Percentiles rank a stretch among this genome's conserved stretches.
These are phyloP conservation scores for Chrysoperla carnea DNA, from an alignment of 1,140 invertebrate species.

Conservation along the genomic window DNA sequence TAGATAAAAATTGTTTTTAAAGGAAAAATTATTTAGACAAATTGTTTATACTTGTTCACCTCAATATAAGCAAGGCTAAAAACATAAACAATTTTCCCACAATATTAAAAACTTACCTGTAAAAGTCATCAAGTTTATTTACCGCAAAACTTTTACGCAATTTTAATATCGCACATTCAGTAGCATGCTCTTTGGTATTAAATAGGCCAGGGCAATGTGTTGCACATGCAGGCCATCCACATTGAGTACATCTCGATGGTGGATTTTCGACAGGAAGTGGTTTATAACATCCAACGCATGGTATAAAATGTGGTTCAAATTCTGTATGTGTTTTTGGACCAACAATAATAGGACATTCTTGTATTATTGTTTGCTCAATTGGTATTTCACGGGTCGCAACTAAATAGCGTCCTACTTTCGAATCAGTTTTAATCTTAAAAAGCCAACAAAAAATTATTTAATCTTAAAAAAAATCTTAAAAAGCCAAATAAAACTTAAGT, in stretches of 20 bases:
- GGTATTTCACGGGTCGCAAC: constrained; percentile 44
- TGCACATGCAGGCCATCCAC: constrained; percentile 54
- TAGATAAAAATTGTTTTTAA: too few species aligned
- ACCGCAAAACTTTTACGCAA: constrained; percentile 29
- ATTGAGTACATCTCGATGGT: constrained; percentile 26
- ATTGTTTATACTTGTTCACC: too few species aligned
- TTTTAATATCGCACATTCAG: constrained; percentile 49
- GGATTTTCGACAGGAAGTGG: constrained; percentile 21
- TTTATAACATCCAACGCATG: constrained; percentile 42
- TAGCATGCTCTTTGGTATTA: constrained; percentile 35
- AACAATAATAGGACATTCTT: constrained; percentile 49
- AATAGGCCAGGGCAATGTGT: constrained; percentile 36
- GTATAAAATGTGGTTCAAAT: constrained; percentile 26
- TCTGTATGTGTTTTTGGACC: constrained; percentile 38
- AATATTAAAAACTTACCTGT: constrained; percentile 27
- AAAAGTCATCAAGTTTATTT: constrained; percentile 33
- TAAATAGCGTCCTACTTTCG: constrained; percentile 43
- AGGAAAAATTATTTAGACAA: too few species aligned
- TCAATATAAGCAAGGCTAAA: too few species aligned
- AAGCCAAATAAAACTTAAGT: too few species aligned
- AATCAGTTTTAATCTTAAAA: constrained; percentile 22
- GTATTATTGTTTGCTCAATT: constrained; percentile 43
- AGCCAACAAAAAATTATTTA: too few species aligned
- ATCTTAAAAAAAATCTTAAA: too few species aligned
- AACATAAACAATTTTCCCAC: background rate